A percentile compares a stretch with the other conserved stretches of the same genome.
phyloP scores from a whole-genome alignment of 2,797 vertebrate genomes.

The Phataginus tetradactyla region DNA sequence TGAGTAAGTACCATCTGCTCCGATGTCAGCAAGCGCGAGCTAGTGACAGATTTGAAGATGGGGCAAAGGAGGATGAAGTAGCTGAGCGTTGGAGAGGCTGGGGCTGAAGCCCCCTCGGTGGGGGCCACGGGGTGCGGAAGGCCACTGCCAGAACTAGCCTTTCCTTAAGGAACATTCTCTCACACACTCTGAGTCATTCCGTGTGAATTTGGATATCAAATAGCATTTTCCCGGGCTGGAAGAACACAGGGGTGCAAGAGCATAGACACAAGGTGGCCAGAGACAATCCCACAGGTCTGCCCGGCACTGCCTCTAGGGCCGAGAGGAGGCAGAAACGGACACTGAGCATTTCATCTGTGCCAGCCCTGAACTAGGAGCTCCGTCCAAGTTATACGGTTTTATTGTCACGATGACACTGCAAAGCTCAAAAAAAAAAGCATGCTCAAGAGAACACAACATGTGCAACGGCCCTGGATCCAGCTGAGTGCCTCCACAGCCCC shows the following conservation, averaged over 20 bases:
- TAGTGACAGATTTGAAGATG: slow-evolving; percentile 33
- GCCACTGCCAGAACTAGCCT: not conserved
- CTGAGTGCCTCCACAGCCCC: not conserved
- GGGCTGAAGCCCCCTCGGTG: too few relatives aligned
- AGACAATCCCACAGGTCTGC: not conserved
- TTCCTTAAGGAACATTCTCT: not conserved
- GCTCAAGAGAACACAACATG: not conserved
- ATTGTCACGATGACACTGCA: not conserved
- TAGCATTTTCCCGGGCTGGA: not conserved
- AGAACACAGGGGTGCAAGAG: not conserved
- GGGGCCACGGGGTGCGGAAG: not conserved
- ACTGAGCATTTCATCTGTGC: rapidly evolving
- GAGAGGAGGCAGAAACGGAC: not conserved
- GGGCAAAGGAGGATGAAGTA: not conserved
- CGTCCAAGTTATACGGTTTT: not conserved
- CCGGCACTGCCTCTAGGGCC: not conserved
- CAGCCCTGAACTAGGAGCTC: not conserved
- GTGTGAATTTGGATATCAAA: not conserved
- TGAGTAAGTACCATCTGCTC: slow-evolving; percentile 49
- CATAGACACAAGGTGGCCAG: not conserved
- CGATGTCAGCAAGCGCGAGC: slow-evolving; percentile 26
- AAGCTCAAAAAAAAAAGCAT: not conserved
- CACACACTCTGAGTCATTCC: not conserved
- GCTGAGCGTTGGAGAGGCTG: not conserved
- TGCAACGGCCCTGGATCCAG: too few relatives aligned